phyloP scores from a whole-genome alignment of 2,797 vertebrate genomes.

The Taeniopygia guttata region DNA sequence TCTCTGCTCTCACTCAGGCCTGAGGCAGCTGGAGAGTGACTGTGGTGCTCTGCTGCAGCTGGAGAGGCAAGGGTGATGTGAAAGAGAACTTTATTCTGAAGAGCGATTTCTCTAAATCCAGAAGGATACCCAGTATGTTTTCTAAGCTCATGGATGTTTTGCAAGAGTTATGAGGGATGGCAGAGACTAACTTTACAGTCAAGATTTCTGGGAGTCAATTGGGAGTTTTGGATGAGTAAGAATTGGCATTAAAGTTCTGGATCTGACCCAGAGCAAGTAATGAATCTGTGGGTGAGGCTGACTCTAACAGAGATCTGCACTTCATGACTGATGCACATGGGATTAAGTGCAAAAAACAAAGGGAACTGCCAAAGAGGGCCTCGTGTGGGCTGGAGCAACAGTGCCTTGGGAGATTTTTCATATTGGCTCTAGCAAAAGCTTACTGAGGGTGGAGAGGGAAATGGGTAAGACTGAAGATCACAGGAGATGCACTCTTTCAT shows the following conservation, averaged over 20 bases:
- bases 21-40: neutral
- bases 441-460: neutral
- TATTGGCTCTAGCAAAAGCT: neutral
- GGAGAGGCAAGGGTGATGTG: neutral
- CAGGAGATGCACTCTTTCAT: neutral
- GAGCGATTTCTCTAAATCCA: neutral
- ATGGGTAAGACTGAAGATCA: neutral
- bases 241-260: neutral
- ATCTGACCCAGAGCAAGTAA: neutral
- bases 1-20: neutral
- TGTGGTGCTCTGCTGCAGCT: neutral
- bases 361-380: neutral
- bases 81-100: neutral
- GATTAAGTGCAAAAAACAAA: neutral
- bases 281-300: neutral
- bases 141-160: neutral
- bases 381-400: rapidly evolving
- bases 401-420: neutral
- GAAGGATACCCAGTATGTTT: neutral
- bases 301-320: neutral
- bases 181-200: neutral
- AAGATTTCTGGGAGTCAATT: neutral
- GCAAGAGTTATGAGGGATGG: neutral
- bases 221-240: neutral
- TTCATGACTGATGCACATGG: neutral